phyloP scores from a whole-genome alignment of 2,113 vertebrate genomes.

The Corydoras maculifer region DNA sequence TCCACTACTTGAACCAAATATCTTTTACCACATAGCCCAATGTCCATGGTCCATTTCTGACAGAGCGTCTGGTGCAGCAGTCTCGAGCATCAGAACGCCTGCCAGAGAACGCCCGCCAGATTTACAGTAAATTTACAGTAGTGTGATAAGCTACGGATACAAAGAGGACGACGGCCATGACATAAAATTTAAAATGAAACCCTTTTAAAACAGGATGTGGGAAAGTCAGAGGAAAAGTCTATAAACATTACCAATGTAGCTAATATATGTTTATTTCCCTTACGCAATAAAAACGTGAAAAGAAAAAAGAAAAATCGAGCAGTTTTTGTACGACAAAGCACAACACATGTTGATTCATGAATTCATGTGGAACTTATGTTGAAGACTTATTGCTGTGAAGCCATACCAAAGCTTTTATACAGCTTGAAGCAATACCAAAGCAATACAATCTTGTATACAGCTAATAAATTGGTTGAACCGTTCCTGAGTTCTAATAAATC shows the following conservation, averaged over 20 bases:
- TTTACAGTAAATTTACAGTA: slow-evolving; percentile 49
- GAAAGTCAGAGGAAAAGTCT: neutral
- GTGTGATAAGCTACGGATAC: slow-evolving; percentile 35
- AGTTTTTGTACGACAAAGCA: neutral
- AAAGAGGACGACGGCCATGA: slow-evolving; percentile 25
- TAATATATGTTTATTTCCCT: neutral
- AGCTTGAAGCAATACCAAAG: too few species aligned
- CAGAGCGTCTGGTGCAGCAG: neutral
- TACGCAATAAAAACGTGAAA: too few species aligned
- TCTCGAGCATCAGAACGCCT: slow-evolving; percentile 18
- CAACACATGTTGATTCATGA: neutral
- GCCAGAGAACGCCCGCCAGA: slow-evolving; percentile 32
- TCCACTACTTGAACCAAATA: slow-evolving; percentile 7
- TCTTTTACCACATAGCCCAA: neutral
- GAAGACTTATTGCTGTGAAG: too few species aligned
- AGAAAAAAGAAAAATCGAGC: too few species aligned
- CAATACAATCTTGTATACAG: too few species aligned
- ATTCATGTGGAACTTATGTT: too few species aligned
- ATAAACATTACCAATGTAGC: slow-evolving; percentile 10
- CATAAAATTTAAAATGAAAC: slow-evolving; percentile 19
- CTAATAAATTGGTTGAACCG: too few species aligned
- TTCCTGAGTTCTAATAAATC: too few species aligned
- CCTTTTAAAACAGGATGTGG: neutral
- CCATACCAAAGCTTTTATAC: too few species aligned
- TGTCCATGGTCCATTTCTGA: slow-evolving; percentile 1